phyloP scores from a whole-genome alignment of 2,797 vertebrate species.

The Podargus strigoides region DNA sequence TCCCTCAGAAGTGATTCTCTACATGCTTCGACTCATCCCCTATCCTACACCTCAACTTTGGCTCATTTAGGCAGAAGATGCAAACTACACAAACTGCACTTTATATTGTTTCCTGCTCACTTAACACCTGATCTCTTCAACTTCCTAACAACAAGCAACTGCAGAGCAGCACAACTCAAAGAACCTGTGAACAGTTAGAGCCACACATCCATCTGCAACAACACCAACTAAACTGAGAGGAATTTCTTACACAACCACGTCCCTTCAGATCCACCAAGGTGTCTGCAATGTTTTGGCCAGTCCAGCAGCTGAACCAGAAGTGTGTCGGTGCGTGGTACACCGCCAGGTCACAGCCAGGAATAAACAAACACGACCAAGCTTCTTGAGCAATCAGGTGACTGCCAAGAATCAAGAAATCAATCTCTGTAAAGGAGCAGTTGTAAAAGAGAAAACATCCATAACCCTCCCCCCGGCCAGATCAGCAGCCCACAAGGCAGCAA shows the following conservation, averaged over 20 bases:
- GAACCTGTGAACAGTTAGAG: neutral
- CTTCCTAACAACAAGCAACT: neutral
- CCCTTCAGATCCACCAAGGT: neutral
- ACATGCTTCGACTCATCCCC: neutral
- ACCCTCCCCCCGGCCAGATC: neutral
- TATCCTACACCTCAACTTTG: neutral
- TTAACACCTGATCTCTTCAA: neutral
- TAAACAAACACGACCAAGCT: neutral
- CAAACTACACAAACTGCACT: neutral
- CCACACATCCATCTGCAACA: neutral
- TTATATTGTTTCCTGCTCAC: neutral
- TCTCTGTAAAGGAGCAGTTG: neutral
- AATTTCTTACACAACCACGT: too few species aligned
- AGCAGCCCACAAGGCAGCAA: neutral
- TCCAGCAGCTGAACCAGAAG: neutral
- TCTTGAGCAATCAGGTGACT: neutral
- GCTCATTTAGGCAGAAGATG: neutral
- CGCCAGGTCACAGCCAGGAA: neutral
- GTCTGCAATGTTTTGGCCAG: neutral
- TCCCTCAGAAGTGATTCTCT: neutral
- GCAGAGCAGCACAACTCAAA: neutral
- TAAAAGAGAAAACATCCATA: neutral
- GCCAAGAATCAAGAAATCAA: neutral
- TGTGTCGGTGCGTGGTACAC: accelerated
- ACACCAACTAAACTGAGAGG: neutral